phyloP scores from a whole-genome alignment of 2,888 invertebrate genomes.

The Ypsolopha sequella region DNA sequence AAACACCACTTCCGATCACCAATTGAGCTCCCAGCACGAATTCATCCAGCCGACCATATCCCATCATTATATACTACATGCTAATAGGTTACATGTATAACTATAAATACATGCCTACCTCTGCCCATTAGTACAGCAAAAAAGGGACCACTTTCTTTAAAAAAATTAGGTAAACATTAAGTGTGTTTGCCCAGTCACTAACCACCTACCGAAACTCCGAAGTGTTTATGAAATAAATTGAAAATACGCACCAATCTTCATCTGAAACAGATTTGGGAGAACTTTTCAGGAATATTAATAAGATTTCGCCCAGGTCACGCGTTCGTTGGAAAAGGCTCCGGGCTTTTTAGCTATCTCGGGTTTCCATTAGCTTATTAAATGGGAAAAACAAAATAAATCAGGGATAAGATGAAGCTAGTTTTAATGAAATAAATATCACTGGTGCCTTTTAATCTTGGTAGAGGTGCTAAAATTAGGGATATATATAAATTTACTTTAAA shows the following conservation, averaged over 20 bases:
- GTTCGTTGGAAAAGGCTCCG: neutral
- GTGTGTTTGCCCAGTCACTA: neutral
- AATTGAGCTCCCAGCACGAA: too few relatives aligned
- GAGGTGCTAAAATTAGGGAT: neutral
- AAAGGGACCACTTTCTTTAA: too few relatives aligned
- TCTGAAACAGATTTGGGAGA: slow-evolving; percentile 4
- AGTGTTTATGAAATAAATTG: neutral
- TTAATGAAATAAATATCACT: neutral
- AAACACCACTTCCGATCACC: too few relatives aligned
- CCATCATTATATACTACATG: too few relatives aligned
- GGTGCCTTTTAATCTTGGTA: neutral
- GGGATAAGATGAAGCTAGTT: neutral
- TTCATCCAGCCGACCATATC: too few relatives aligned
- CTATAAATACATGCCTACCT: too few relatives aligned
- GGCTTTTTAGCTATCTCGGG: slow-evolving; percentile 4
- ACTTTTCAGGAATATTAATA: slow-evolving; percentile 12
- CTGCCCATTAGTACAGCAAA: too few relatives aligned
- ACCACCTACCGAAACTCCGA: neutral
- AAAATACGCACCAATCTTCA: neutral
- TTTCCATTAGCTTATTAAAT: slow-evolving; percentile 8
- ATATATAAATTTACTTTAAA: too few relatives aligned
- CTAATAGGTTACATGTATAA: too few relatives aligned
- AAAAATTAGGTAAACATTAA: too few relatives aligned
- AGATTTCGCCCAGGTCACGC: neutral
- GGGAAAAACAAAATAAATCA: neutral